These are phyloP conservation scores for Propithecus perrieri DNA, from an alignment of 2,797 vertebrate species.

Conservation along the genomic window DNA sequence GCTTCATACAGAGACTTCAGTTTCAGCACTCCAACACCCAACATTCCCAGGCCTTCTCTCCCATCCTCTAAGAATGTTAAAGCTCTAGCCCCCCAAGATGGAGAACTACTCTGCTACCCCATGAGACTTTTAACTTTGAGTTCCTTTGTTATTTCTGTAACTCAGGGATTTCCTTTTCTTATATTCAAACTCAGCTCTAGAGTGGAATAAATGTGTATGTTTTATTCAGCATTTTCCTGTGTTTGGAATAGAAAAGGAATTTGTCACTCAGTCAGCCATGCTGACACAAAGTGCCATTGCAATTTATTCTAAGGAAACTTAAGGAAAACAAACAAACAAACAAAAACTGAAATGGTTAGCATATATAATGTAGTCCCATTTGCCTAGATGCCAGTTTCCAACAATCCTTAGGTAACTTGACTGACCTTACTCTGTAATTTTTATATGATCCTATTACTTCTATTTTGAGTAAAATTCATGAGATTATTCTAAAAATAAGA, in stretches of 20 bases:
- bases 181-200: not conserved
- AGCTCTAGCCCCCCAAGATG: not conserved
- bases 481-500: conserved; percentile 71
- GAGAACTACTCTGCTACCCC: not conserved
- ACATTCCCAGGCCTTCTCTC: not conserved
- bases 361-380: not conserved
- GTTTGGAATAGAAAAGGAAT: not conserved
- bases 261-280: not conserved
- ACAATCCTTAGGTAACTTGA: conserved; percentile 11
- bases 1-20: not conserved
- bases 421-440: conserved; percentile 40
- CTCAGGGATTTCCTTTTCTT: conserved; percentile 3
- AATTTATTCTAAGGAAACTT: conserved; percentile 41
- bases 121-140: not conserved
- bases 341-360: not conserved
- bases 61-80: not conserved
- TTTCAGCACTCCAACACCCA: not conserved
- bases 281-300: not conserved
- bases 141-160: conserved; percentile 7
- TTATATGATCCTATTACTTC: conserved; percentile 60
- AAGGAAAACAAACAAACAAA: conserved; percentile 31
- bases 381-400: conserved; percentile 31
- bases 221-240: not conserved
- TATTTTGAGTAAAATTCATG: conserved; percentile 67
- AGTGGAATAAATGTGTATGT: not conserved